Base-by-base conservation (phyloP, 2,113 vertebrate species). In the Raja brachyura region DNA sequence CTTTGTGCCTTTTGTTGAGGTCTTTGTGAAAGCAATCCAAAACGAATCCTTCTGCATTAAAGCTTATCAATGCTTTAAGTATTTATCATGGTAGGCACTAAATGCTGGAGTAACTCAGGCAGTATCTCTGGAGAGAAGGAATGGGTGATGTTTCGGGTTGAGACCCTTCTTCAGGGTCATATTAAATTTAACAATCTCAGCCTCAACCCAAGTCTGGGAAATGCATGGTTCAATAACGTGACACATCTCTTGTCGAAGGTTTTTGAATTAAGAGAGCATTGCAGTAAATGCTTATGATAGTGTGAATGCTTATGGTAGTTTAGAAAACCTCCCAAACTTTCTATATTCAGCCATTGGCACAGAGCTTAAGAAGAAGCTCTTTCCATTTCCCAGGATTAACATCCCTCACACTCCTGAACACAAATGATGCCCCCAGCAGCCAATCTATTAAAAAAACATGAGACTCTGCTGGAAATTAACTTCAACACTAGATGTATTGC, bases 231-330 rank as follows among this genome's bases (percentile, higher is more conserved):
- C 39, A 54, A 25, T 25, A 81, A 56, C 11, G 39, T 48, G 22
- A 56, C 4, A 81, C 6, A 81, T 56, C 0, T 54, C 48, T 25
- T 83, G 54, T 59, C 48, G 56, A 22, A 56, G 79, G 25, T 56
- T 59, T 85, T 86, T 86, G 59, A 85, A 85, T 61, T 61, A 61
- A 5, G 83, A 86, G 56, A 86, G 56, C 39, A 86, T 31, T 86
- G 6, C 83, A 88, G 59, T 63, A n/a, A 16, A n/a, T 88, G 14
- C 18, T 88, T 88, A 86, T 10, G 28, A 4, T 59, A 88, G 25
- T 1, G 14, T 18, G 4, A 31, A n/a, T 88, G 14, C 18, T 88
- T 88, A 86, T 10, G 28, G 11, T 59, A 88, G 25, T 31, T 0
- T 63, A 88, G 59, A 31, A 63, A 5, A 31, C 54, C 18, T 88